These are phyloP conservation scores for Ailurus styani DNA, from an alignment of 2,113 vertebrate genomes.

Conservation along the genomic window DNA sequence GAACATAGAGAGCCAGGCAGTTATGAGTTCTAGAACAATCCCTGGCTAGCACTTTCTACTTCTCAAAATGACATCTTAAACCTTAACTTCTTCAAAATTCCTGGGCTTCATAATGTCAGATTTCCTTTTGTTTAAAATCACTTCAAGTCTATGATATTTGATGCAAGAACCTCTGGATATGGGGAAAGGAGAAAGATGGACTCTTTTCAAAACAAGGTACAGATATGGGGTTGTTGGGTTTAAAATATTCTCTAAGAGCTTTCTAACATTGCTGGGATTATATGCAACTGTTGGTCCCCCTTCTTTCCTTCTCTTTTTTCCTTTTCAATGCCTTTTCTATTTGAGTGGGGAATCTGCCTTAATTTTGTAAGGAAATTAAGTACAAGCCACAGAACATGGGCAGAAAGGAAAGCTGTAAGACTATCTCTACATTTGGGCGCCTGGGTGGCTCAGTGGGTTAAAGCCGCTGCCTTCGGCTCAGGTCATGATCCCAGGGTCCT, in stretches of 20 bases:
- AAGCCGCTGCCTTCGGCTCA: too few relatives aligned
- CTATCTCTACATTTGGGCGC: not conserved
- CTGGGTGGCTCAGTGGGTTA: too few relatives aligned
- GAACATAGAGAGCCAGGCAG: not conserved
- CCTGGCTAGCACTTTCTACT: not conserved
- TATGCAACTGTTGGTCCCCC: not conserved
- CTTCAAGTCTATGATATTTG: not conserved
- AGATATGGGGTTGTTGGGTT: not conserved
- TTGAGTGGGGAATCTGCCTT: not conserved
- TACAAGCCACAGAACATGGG: not conserved
- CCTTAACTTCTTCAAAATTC: not conserved
- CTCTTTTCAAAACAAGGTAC: not conserved
- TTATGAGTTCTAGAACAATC: not conserved
- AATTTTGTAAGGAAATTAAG: slow-evolving; percentile 32
- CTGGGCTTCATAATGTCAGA: not conserved
- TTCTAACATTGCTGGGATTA: not conserved
- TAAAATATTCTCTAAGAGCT: not conserved
- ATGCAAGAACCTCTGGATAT: not conserved
- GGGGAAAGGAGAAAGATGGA: not conserved
- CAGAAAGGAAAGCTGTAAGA: not conserved
- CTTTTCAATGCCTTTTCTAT: not conserved
- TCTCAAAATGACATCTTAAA: not conserved
- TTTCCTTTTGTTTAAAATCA: slow-evolving; percentile 3
- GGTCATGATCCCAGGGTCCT: too few relatives aligned
- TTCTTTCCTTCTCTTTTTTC: not conserved